These are phyloP conservation scores for Hemistola chrysoprasaria DNA, from an alignment of 2,888 invertebrate species.

Conservation along the genomic window DNA sequence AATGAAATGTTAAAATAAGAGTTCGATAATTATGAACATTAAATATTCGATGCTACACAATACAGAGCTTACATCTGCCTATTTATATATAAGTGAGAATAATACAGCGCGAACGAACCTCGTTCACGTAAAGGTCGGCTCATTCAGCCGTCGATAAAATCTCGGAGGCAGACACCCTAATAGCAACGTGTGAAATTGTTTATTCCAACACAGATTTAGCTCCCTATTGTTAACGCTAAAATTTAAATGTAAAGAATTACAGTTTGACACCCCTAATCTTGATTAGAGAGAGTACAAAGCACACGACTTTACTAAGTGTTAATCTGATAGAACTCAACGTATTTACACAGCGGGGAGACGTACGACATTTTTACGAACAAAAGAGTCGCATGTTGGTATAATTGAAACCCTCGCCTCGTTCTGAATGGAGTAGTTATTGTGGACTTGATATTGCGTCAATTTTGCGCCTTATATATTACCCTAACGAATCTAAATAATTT, in stretches of 20 bases:
- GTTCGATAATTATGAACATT: constrained; percentile 3
- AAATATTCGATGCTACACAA: constrained; percentile 1
- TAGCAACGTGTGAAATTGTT: constrained; percentile 67
- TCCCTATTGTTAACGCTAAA: constrained; percentile 57
- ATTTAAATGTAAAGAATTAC: constrained; percentile 73
- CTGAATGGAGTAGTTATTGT: constrained; percentile 35
- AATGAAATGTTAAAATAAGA: no score
- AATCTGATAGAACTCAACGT: constrained; percentile 79
- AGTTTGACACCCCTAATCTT: constrained; percentile 74
- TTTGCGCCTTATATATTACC: constrained; percentile 20
- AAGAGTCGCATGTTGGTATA: constrained; percentile 42
- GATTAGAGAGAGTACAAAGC: constrained; percentile 71
- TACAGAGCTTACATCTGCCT: constrained; percentile 19
- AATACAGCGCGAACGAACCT: constrained; percentile 30
- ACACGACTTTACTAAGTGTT: constrained; percentile 68
- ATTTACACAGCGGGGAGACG: constrained; percentile 64
- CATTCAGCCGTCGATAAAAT: constrained; percentile 56
- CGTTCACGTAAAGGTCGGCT: constrained; percentile 40
- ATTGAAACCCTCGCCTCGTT: constrained; percentile 21
- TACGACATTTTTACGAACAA: constrained; percentile 54
- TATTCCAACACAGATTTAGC: constrained; percentile 60
- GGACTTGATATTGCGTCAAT: constrained; percentile 37
- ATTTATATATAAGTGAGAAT: constrained; percentile 24
- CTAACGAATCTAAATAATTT: constrained; percentile 13
- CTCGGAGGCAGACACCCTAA: constrained; percentile 43